Conservation (phyloP, 2,113 vertebrate species). For the Oryzias javanicus region DNA sequence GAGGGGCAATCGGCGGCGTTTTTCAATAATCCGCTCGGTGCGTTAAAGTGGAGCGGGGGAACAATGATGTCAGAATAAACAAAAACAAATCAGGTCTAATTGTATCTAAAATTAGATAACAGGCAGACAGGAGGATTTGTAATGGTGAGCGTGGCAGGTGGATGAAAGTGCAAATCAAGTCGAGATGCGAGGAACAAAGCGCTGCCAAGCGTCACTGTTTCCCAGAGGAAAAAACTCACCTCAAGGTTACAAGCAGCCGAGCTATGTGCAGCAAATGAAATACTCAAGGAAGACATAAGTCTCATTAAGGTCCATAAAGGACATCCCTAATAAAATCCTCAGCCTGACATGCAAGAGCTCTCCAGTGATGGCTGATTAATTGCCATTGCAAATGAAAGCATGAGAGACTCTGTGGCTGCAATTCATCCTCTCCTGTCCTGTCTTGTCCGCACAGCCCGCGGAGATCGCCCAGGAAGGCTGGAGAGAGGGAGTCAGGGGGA, state of each 20-base stretch:
- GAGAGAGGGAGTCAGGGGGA: slow-evolving; percentile 36
- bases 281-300: slow-evolving; percentile 80
- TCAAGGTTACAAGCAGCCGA: slow-evolving; percentile 71
- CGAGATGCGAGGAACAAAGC: slow-evolving; percentile 59
- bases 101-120: slow-evolving; percentile 65
- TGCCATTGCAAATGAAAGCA: slow-evolving; percentile 78
- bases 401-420: slow-evolving; percentile 68
- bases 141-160: slow-evolving; percentile 30
- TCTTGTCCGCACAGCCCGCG: slow-evolving; percentile 68
- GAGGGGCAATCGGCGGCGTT: slow-evolving; percentile 37
- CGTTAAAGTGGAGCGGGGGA: slow-evolving; percentile 28
- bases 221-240: slow-evolving; percentile 47
- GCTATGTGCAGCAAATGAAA: slow-evolving; percentile 76
- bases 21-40: slow-evolving; percentile 42
- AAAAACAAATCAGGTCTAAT: slow-evolving; percentile 66
- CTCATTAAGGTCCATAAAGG: slow-evolving; percentile 80
- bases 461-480: slow-evolving; percentile 63
- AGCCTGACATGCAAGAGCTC: slow-evolving; percentile 76
- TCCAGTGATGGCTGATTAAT: slow-evolving; percentile 82
- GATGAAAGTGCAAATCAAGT: slow-evolving; percentile 56
- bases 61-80: slow-evolving; percentile 48
- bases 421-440: slow-evolving; percentile 76
- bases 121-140: slow-evolving; percentile 48
- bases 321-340: slow-evolving; percentile 80
- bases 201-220: slow-evolving; percentile 47